phyloP scores from a whole-genome alignment of 1,140 invertebrate species.

The Goniozus legneri region DNA sequence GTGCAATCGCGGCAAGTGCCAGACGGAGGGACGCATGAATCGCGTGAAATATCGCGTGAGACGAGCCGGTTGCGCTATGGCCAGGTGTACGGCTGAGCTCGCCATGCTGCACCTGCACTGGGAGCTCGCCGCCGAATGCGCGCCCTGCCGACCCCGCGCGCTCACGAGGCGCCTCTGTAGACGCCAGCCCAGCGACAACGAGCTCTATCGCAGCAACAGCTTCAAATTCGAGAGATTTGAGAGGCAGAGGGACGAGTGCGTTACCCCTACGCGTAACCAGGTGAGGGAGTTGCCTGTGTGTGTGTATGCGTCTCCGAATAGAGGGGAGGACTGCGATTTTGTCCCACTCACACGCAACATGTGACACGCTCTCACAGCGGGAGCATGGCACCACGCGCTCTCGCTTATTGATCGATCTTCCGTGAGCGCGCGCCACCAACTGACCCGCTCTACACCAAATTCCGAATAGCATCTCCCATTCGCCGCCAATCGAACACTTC shows the following conservation, averaged over 20 bases:
- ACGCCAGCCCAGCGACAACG: conserved; percentile 67
- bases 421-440: too few relatives aligned
- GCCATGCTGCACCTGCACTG: conserved; percentile 49
- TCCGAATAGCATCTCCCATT: too few relatives aligned
- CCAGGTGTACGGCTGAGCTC: conserved; percentile 46
- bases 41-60: conserved; percentile 47
- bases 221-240: conserved; percentile 81
- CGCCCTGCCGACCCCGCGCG: conserved; percentile 46
- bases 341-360: too few relatives aligned
- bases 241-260: conserved; percentile 62
- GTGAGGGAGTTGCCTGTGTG: too few relatives aligned
- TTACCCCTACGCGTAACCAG: conserved; percentile 34
- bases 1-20: conserved; percentile 38
- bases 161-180: conserved; percentile 67
- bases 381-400: too few relatives aligned
- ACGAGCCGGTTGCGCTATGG: conserved; percentile 47
- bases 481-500: too few relatives aligned
- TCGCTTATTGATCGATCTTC: too few relatives aligned
- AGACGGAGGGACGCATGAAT: conserved; percentile 43
- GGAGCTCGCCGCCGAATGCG: conserved; percentile 47
- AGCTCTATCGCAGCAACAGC: conserved; percentile 77
- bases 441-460: too few relatives aligned
- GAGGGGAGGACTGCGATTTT: too few relatives aligned
- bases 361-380: too few relatives aligned
- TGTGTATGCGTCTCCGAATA: too few relatives aligned